These are phyloP conservation scores for Enchytraeus crypticus DNA, from an alignment of 2,888 invertebrate genomes.

Conservation along the genomic window DNA sequence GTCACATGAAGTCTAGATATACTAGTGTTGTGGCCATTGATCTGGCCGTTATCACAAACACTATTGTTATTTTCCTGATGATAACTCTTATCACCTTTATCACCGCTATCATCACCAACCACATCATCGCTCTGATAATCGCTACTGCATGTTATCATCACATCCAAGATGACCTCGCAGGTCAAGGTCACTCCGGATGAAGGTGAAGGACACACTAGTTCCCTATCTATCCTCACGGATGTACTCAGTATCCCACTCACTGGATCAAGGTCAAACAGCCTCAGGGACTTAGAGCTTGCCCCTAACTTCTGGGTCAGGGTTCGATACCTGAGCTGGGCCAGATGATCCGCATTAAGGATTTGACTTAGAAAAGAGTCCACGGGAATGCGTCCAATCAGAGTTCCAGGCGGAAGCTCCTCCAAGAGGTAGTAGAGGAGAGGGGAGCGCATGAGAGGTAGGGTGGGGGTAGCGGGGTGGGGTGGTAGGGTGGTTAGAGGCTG, in stretches of 20 bases:
- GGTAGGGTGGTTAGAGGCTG: no score
- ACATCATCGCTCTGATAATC: no score
- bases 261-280: conserved; percentile 1
- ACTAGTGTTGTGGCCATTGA: no score
- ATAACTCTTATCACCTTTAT: no score
- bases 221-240: conserved; percentile 1
- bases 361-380: conserved; percentile 1
- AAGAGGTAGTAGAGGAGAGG: conserved; percentile 8
- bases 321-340: background rate
- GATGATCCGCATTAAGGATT: background rate
- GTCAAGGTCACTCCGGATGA: background rate
- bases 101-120: no score
- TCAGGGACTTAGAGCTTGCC: background rate
- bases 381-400: conserved; percentile 3
- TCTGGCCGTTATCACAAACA: no score
- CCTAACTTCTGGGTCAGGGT: background rate
- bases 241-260: conserved; percentile 1
- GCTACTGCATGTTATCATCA: background rate
- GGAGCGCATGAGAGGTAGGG: background rate
- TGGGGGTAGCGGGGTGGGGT: background rate
- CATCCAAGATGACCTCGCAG: conserved; percentile 2
- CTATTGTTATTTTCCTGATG: no score
- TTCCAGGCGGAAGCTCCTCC: conserved; percentile 5
- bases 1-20: no score
- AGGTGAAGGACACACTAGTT: conserved; percentile 5